Percentiles rank a stretch among this genome's conserved stretches.
Conservation (phyloP, 2,797 vertebrate species). For the Poecilia velifera region DNA sequence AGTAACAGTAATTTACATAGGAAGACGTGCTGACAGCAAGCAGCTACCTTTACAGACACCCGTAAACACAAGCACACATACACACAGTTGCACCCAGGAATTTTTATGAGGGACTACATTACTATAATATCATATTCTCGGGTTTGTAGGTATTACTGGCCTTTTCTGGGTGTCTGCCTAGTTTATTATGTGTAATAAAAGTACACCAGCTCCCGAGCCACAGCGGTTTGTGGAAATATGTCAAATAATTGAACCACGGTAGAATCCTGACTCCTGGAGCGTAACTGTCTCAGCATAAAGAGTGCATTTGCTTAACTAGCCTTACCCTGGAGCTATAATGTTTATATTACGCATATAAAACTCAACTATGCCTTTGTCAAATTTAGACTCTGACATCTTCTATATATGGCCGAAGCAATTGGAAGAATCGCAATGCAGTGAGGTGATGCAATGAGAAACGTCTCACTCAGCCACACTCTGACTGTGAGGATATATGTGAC, state of each 20-base stretch:
- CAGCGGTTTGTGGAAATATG: slow-evolving; percentile 26
- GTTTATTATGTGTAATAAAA: slow-evolving; percentile 54
- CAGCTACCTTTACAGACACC: slow-evolving; percentile 29
- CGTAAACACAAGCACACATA: slow-evolving; percentile 1
- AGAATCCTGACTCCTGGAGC: slow-evolving; percentile 13
- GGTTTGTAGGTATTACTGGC: slow-evolving; percentile 25
- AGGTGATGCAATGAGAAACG: slow-evolving; percentile 3
- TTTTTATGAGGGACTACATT: slow-evolving; percentile 33
- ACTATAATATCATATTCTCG: slow-evolving; percentile 39
- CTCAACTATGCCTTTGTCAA: background rate
- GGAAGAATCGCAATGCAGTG: slow-evolving; percentile 1
- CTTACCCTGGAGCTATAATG: background rate
- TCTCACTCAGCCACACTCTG: slow-evolving; percentile 8
- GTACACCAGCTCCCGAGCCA: slow-evolving; percentile 35
- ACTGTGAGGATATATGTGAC: slow-evolving; percentile 43
- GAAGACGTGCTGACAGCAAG: slow-evolving; percentile 3
- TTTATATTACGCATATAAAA: background rate
- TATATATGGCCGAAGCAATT: slow-evolving; percentile 6
- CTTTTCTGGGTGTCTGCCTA: slow-evolving; percentile 38
- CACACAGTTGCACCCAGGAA: slow-evolving; percentile 23
- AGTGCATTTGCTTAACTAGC: slow-evolving; percentile 4
- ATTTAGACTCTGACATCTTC: slow-evolving; percentile 5
- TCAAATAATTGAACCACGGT: slow-evolving; percentile 5
- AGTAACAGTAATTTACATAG: slow-evolving; percentile 8
- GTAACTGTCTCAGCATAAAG: slow-evolving; percentile 10